Evolutionary conservation across 1,140 invertebrate genomes (phyloP).

Genomic region (Cydia pomonella): DNA sequence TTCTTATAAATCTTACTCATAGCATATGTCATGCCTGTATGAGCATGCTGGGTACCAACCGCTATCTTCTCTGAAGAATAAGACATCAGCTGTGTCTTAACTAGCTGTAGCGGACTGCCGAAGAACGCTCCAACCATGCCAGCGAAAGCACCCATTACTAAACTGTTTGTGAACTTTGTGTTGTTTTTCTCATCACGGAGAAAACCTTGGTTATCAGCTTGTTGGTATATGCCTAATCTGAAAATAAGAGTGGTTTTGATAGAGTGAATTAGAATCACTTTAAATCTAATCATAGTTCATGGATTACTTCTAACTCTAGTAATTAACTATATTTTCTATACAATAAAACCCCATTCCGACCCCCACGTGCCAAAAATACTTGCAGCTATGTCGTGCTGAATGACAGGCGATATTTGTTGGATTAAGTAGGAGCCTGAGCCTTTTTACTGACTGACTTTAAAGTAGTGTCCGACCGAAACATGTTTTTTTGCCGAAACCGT

Average conservation of each 20-base stretch:
- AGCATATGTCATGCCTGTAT: constrained; percentile 86
- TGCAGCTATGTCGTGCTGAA: no score
- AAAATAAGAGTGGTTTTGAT: constrained; percentile 44
- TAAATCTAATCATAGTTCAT: no score
- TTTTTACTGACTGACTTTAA: no score
- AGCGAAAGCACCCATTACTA: constrained; percentile 71
- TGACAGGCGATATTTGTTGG: no score
- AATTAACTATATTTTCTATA: no score
- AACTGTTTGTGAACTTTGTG: constrained; percentile 69
- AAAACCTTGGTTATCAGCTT: constrained; percentile 74
- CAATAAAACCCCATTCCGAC: no score
- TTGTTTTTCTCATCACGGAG: constrained; percentile 71
- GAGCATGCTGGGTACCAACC: constrained; percentile 93
- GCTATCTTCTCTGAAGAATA: constrained; percentile 89
- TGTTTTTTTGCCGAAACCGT: no score
- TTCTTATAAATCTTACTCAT: constrained; percentile 85
- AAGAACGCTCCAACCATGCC: constrained; percentile 71
- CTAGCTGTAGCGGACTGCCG: constrained; percentile 89
- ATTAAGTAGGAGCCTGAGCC: no score
- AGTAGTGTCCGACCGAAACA: no score
- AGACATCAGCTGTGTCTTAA: constrained; percentile 96
- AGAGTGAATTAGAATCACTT: background rate
- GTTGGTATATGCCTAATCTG: constrained; percentile 79
- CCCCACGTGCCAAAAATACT: no score
- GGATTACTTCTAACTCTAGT: no score